phyloP scores from a whole-genome alignment of 1,140 invertebrate species.

The Drosophila arizonae region DNA sequence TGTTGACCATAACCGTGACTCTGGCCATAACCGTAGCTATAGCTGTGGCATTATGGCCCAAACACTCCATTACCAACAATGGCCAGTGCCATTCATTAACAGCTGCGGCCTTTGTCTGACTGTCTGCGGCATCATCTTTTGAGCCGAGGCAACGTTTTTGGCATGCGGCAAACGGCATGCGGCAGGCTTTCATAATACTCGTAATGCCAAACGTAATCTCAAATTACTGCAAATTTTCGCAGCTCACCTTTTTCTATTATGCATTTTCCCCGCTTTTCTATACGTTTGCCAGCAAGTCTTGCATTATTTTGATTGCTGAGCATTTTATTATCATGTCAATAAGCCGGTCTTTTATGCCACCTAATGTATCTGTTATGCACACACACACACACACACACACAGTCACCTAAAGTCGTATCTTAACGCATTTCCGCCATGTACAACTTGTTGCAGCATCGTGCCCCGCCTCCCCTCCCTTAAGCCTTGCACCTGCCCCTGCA shows the following conservation, averaged over 20 bases:
- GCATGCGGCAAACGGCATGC: not conserved
- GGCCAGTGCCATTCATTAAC: conserved; percentile 77
- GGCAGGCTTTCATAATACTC: conserved; percentile 7
- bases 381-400: conserved; percentile 5
- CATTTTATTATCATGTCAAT: conserved; percentile 70
- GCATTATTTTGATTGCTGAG: conserved; percentile 71
- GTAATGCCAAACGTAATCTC: conserved; percentile 74
- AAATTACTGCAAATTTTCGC: conserved; percentile 78
- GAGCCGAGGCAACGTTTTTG: not conserved
- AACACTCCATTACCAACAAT: conserved; percentile 77
- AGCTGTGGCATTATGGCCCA: conserved; percentile 66
- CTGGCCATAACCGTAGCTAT: conserved; percentile 9
- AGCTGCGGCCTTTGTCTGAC: conserved; percentile 57
- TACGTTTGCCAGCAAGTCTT: conserved; percentile 53
- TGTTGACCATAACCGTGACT: conserved; percentile 10
- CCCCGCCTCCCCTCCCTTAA: not conserved
- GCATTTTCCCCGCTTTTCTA: conserved; percentile 24
- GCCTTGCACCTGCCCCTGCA: not conserved
- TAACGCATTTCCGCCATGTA: conserved; percentile 35
- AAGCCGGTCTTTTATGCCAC: conserved; percentile 57
- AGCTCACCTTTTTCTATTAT: conserved; percentile 55
- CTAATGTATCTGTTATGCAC: conserved; percentile 37
- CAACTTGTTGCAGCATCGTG: conserved; percentile 13
- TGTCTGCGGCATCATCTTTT: conserved; percentile 22
- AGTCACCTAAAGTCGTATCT: conserved; percentile 1